Conservation (phyloP, 1,140 invertebrate species). For the Eupristina koningsbergeri region DNA sequence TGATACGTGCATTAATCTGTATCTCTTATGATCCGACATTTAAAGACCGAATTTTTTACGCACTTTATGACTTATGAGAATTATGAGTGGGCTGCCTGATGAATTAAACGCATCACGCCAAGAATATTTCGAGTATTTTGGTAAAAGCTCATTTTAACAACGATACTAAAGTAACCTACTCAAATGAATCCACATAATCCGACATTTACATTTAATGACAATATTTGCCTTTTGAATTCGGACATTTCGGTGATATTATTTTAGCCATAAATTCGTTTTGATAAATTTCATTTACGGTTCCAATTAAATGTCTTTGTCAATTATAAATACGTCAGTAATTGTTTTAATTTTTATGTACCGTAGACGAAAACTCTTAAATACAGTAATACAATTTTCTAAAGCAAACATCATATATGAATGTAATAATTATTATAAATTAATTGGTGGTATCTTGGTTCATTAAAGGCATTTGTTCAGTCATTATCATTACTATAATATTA, state of each 20-base stretch:
- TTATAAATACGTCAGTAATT: background rate
- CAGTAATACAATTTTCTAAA: no score
- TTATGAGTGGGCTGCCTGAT: background rate
- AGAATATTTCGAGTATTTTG: background rate
- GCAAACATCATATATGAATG: no score
- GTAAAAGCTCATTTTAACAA: background rate
- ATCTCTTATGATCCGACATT: slow-evolving; percentile 15
- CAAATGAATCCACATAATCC: background rate
- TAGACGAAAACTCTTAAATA: background rate
- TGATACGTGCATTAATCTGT: slow-evolving; percentile 18
- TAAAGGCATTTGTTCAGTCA: no score
- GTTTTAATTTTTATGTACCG: no score
- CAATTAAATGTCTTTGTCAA: background rate
- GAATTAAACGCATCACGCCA: background rate
- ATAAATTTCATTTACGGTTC: no score
- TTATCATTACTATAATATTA: no score
- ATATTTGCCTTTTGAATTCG: background rate
- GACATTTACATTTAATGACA: background rate
- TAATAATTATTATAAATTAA: no score
- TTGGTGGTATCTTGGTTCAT: no score
- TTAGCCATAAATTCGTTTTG: no score
- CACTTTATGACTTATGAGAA: slow-evolving; percentile 26
- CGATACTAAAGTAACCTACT: background rate
- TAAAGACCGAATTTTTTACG: slow-evolving; percentile 23
- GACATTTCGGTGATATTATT: no score